These are phyloP conservation scores for Ophion ellenae DNA, from an alignment of 2,888 invertebrate species.

Conservation along the genomic window DNA sequence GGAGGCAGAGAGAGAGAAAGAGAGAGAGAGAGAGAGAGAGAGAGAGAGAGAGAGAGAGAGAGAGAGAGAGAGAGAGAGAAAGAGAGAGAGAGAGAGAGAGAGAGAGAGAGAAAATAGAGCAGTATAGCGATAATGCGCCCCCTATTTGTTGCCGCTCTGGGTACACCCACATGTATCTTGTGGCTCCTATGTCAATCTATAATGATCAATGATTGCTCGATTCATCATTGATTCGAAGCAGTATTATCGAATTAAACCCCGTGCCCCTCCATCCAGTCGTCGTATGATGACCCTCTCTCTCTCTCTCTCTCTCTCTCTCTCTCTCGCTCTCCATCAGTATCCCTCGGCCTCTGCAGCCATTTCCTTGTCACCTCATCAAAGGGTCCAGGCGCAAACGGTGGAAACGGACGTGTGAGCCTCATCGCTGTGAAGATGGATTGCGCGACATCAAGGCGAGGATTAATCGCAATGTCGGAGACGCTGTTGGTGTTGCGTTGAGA, in stretches of 20 bases:
- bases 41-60: too few species aligned
- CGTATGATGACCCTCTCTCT: not conserved
- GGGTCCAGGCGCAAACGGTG: conserved; percentile 1
- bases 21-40: not conserved
- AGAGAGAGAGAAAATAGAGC: too few species aligned
- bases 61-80: not conserved
- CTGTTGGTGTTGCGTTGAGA: not conserved
- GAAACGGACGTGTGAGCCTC: conserved; percentile 6
- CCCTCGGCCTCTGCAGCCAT: not conserved
- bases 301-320: not conserved
- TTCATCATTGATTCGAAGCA: not conserved
- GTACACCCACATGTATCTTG: too few species aligned
- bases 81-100: not conserved
- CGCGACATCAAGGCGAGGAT: conserved; percentile 42
- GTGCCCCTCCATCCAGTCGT: not conserved
- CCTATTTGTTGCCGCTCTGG: too few species aligned
- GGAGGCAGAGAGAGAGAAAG: not conserved
- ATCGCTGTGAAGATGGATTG: conserved; percentile 11
- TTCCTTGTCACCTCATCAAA: not conserved
- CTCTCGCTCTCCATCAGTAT: not conserved
- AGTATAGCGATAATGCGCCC: too few species aligned
- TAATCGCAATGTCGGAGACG: conserved; percentile 37
- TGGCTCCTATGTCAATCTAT: too few species aligned
- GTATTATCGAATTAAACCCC: not conserved
- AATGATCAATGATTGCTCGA: not conserved